Evolutionary conservation across 1,140 invertebrate species (phyloP), one percentile per base, ranked within the genome.

Genomic region (Bombus haemorrhoidalis): DNA sequence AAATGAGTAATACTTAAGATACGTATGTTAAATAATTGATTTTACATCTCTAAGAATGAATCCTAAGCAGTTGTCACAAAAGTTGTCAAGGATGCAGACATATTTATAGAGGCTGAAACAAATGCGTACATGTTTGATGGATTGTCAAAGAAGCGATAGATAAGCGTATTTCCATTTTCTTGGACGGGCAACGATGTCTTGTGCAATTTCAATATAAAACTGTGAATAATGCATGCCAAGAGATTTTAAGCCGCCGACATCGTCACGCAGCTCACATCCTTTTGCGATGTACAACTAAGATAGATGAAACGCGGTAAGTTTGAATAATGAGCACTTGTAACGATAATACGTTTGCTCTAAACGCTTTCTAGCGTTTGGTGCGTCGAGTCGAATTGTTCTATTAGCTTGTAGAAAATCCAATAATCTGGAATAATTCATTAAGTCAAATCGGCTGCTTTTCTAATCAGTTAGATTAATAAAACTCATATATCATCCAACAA

Each of bases 151-250:
- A 76, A 71, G 75, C 87, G 86, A 87, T 86, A 92, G 82, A 92
- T 91, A 91, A 92, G 85, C 78, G 88, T 79, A 86, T 90, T 92
- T 91, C 89, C 87, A 92, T 92, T 92, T 92, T 87, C 90, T 86
- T 83, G 88, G 86, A 82, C 86, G 72, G 78, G 80, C 84, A 82
- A 73, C 83, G 80, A 83, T 87, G 84, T 86, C 76, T 83, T 89
- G 86, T 89, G 90, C 92, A 92, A 92, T 94, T 93, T 94, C 93
- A 94, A 93, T 94, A 94, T 93, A 90, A 93, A 91, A 93, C 87
- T 85, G 92, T 93, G 93, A 94, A 94, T 93, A 94, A 93, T 92
- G 92, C 92, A 94, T 94, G 93, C 83, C 92, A 89, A 85, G 88
- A 88, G 86, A 86, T 92, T 87, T 81, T 87, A 85, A 86, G 89